Conservation (phyloP, 2,888 invertebrate genomes). For the Hedychridium roseum region DNA sequence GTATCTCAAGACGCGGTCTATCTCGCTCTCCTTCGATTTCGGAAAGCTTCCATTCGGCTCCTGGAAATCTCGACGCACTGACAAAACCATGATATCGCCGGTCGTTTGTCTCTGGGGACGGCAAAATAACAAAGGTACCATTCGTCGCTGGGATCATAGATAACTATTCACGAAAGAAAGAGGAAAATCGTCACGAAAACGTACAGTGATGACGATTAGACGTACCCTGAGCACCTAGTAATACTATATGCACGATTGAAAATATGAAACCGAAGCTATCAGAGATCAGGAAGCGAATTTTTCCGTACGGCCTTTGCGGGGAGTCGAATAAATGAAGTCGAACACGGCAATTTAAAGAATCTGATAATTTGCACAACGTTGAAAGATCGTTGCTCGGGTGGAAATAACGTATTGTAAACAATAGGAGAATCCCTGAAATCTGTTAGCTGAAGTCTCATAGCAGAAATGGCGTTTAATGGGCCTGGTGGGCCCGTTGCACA, state of each 20-base stretch:
- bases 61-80: conserved; percentile 27
- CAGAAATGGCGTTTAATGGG: too few species aligned
- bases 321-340: background rate
- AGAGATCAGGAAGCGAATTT: too few species aligned
- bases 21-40: conserved; percentile 22
- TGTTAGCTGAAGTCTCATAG: too few species aligned
- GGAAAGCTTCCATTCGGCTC: conserved; percentile 22
- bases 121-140: conserved; percentile 62
- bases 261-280: too few species aligned
- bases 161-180: conserved; percentile 38
- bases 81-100: conserved; percentile 35
- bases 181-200: conserved; percentile 32
- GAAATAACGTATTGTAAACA: background rate
- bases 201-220: conserved; percentile 32
- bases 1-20: conserved; percentile 45
- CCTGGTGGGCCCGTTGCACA: too few species aligned
- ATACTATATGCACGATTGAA: conserved; percentile 12
- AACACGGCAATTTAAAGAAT: background rate
- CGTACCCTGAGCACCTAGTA: conserved; percentile 37
- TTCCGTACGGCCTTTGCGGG: too few species aligned
- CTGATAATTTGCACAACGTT: too few species aligned
- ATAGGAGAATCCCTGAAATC: too few species aligned
- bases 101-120: conserved; percentile 53
- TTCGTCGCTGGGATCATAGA: conserved; percentile 55
- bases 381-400: too few species aligned